Evolutionary conservation across 1,140 invertebrate species (phyloP).

Genomic region (Aphis craccivora): DNA sequence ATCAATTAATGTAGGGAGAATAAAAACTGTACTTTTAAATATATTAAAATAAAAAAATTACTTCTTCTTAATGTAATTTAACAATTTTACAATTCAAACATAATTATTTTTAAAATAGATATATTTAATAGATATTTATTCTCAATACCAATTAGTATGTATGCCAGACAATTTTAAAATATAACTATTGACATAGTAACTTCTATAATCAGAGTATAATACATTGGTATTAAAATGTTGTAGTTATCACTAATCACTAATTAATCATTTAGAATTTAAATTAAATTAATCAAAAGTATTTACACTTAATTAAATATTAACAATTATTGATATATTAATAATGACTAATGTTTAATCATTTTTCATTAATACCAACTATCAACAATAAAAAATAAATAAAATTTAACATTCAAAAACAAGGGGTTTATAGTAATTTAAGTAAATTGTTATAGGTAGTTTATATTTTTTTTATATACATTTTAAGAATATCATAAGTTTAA

Average conservation of each 20-base stretch:
- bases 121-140: neutral
- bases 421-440: neutral
- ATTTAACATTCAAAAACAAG: neutral
- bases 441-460: neutral
- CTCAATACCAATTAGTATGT: neutral
- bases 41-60: neutral
- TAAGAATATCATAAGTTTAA: neutral
- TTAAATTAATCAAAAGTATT: conserved; percentile 12
- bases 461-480: neutral
- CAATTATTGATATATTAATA: neutral
- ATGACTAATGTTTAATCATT: neutral
- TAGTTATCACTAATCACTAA: neutral
- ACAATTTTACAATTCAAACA: neutral
- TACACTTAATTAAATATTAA: neutral
- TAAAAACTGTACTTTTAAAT: too few relatives aligned
- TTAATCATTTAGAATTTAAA: neutral
- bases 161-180: neutral
- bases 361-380: neutral
- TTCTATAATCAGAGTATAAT: neutral
- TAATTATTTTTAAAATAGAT: neutral
- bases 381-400: neutral
- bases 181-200: neutral
- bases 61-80: neutral
- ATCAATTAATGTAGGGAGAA: neutral
- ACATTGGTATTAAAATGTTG: neutral